These are phyloP conservation scores for Hoplostethus atlanticus DNA, from an alignment of 2,797 vertebrate genomes.

Conservation along the genomic window DNA sequence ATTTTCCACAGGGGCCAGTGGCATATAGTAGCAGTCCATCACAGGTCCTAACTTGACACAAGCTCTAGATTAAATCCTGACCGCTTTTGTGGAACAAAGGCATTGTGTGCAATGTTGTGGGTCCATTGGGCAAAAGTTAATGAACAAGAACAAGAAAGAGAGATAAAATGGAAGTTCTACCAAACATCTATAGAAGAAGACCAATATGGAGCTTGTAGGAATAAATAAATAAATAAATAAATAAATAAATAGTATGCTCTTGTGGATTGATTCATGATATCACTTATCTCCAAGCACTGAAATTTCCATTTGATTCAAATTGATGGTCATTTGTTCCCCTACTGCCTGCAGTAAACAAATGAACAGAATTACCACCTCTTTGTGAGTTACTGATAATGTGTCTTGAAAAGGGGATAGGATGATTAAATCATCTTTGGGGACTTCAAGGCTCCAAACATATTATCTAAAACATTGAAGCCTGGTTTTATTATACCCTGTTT, in stretches of 20 bases:
- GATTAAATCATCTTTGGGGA: background rate
- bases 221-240: too few relatives aligned
- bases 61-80: constrained; percentile 26
- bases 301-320: too few relatives aligned
- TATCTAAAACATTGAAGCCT: too few relatives aligned
- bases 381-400: background rate
- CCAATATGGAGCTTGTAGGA: too few relatives aligned
- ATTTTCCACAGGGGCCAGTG: constrained; percentile 67
- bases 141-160: too few relatives aligned
- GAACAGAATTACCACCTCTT: background rate
- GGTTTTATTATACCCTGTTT: too few relatives aligned
- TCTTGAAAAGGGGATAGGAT: background rate
- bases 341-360: background rate
- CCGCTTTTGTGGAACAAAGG: background rate
- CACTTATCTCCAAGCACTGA: too few relatives aligned
- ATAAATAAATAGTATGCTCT: too few relatives aligned
- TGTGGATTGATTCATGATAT: too few relatives aligned
- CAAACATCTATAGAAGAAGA: too few relatives aligned
- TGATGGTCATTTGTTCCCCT: background rate
- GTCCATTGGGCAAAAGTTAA: background rate
- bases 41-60: constrained; percentile 24
- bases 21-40: constrained; percentile 30
- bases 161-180: too few relatives aligned
- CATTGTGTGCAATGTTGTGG: background rate
- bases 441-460: too few relatives aligned